phyloP scores from a whole-genome alignment of 2,797 vertebrate species.

The Tiaroga cobitis region DNA sequence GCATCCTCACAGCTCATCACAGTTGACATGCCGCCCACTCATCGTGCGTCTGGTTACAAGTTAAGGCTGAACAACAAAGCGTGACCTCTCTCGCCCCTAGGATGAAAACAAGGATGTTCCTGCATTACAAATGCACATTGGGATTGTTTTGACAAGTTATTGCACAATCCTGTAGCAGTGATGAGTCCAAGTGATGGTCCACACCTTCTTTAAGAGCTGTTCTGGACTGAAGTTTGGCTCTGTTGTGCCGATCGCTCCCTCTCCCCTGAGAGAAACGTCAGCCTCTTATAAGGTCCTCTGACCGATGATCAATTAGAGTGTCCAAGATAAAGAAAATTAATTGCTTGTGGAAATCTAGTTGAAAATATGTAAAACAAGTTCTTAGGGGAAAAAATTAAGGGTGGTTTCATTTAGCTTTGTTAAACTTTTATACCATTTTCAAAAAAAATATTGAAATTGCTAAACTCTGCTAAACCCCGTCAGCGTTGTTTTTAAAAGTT shows the following conservation, averaged over 20 bases:
- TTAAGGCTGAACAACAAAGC: conserved; percentile 27
- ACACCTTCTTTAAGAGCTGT: conserved; percentile 30
- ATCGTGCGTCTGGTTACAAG: conserved; percentile 17
- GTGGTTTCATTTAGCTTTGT: no score
- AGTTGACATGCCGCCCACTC: neutral
- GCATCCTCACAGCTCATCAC: conserved; percentile 17
- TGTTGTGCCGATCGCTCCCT: conserved; percentile 10
- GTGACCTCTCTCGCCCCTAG: neutral
- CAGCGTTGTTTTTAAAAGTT: no score
- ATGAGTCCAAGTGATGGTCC: conserved; percentile 18
- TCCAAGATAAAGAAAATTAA: no score
- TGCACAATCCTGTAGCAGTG: neutral
- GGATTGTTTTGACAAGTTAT: conserved; percentile 4
- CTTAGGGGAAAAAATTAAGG: no score
- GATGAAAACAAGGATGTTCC: conserved; percentile 23
- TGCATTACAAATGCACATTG: neutral
- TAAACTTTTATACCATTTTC: no score
- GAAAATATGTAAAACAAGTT: no score
- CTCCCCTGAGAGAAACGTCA: neutral
- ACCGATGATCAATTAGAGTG: no score
- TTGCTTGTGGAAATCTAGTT: no score
- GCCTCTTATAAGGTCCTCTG: no score
- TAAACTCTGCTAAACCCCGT: no score
- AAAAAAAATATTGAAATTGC: no score
- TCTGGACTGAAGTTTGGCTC: conserved; percentile 26